Base-by-base conservation (phyloP, 2,113 vertebrate genomes). In the Rissa tridactyla region DNA sequence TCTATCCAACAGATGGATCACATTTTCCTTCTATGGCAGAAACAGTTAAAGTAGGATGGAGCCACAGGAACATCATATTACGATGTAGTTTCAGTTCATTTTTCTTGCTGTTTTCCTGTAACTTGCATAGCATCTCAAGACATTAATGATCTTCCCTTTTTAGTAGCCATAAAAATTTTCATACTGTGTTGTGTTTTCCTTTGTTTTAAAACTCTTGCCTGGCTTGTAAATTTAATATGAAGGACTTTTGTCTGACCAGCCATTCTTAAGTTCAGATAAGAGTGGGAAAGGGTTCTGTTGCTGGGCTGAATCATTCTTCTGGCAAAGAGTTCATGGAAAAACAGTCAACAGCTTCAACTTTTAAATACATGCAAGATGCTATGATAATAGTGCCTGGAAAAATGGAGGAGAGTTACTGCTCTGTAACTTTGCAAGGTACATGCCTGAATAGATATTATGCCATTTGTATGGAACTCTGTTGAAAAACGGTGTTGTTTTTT, bases 1-100 rank as follows among this genome's bases (percentile, higher is more conserved):
- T 88, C 87, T 94, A 40, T 92, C 84, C 92, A 96, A 78, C 96
- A 97, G 96, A 97, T 95, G 75, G 92, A 91, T 97, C 83, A 46
- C 54, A 91, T 94, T 96, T 95, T 95, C 83, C 75, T 93, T 91
- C 42, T 85, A 38, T 3, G 64, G 55, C 80, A 96, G 96, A 95
- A 92, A 65, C 86, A 85, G 86, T 70, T 92, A 69, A 96, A 96
- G 62, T 79, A 88, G 92, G 81, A 94, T 94, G 89, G 78, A 95
- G 57, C 86, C 69, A 82, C 88, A 90, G 93, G 92, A 97, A 92
- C 82, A 71, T 91, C 82, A 22, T 88, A 75, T 78, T 95, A 44
- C 27, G 55, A 19, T 0, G 3, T 42, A 66, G 54, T 87, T 90
- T 89, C 71, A 83, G 51, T 94, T 96, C 77, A 60, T 82, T 86